Evolutionary conservation across 2,797 vertebrate genomes (phyloP).

Genomic region (Euphonia xanthogaster): DNA sequence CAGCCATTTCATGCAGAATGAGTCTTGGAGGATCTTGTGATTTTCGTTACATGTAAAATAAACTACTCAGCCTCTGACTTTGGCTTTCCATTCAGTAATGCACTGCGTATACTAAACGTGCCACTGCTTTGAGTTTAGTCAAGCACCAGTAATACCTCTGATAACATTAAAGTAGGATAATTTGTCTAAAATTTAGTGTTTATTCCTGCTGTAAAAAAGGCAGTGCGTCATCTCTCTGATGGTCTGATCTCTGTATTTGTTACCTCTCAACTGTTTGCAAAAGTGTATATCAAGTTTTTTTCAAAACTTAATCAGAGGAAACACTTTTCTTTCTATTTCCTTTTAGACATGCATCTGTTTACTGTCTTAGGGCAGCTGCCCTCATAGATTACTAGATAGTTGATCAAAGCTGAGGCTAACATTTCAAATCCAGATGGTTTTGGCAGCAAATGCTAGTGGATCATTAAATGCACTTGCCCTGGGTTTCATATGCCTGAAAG

Average conservation of each 20-base stretch:
- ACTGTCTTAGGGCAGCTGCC: not conserved
- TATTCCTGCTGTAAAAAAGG: not conserved
- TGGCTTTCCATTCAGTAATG: not conserved
- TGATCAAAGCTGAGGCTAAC: slow-evolving; percentile 4
- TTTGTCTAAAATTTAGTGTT: not conserved
- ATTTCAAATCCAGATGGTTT: slow-evolving; percentile 25
- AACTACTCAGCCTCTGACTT: not conserved
- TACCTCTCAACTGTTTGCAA: not conserved
- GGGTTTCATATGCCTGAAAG: not conserved
- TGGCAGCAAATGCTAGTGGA: not conserved
- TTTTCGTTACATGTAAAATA: not conserved
- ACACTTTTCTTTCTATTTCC: not conserved
- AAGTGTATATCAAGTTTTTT: not conserved
- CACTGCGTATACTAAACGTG: accelerated
- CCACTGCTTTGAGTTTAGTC: not conserved
- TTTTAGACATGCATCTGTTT: not conserved
- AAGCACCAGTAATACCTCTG: not conserved
- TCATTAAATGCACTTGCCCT: not conserved
- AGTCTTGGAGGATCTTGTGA: not conserved
- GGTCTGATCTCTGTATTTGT: not conserved
- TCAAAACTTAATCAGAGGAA: not conserved
- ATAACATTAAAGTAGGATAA: not conserved
- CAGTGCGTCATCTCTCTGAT: not conserved
- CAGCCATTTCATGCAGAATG: not conserved
- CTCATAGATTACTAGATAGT: not conserved